These are phyloP conservation scores for Acanthococcus lagerstroemiae DNA, from an alignment of 2,888 invertebrate genomes.

Conservation along the genomic window DNA sequence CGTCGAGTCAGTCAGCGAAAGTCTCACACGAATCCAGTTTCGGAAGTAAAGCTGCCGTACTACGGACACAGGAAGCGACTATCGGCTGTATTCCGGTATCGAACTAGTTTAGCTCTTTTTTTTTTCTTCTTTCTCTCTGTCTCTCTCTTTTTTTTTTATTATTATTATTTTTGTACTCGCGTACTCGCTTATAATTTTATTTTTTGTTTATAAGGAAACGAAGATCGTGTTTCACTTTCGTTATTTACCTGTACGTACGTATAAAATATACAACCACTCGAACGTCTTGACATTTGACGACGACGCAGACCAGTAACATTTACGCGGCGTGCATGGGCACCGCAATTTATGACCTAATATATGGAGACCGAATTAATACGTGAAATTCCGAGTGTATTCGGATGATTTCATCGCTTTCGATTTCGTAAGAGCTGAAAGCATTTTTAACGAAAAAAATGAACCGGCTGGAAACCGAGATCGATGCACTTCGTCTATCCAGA, in stretches of 20 bases:
- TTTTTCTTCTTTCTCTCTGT: neutral
- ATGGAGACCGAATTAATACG: neutral
- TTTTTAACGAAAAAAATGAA: no score
- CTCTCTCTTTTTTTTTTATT: neutral
- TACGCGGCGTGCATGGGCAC: neutral
- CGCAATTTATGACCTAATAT: neutral
- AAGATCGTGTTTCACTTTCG: neutral
- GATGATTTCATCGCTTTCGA: no score
- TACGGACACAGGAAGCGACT: conserved; percentile 20
- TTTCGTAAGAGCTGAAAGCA: no score
- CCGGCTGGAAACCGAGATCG: no score
- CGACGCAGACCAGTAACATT: neutral
- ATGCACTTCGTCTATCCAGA: no score
- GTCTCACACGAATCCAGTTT: conserved; percentile 24
- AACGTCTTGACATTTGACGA: neutral
- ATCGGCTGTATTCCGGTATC: neutral
- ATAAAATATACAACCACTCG: neutral
- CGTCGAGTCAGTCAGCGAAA: conserved; percentile 12
- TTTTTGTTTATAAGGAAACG: neutral
- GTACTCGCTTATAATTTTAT: neutral
- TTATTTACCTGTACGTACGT: neutral
- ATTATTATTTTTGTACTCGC: neutral
- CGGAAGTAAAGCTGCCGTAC: conserved; percentile 19
- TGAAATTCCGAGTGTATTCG: neutral
- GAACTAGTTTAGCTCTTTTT: neutral